A percentile compares a stretch with the other conserved stretches of the same genome.
phyloP scores from a whole-genome alignment of 1,140 invertebrate species.

The Neuroterus valhalla region DNA sequence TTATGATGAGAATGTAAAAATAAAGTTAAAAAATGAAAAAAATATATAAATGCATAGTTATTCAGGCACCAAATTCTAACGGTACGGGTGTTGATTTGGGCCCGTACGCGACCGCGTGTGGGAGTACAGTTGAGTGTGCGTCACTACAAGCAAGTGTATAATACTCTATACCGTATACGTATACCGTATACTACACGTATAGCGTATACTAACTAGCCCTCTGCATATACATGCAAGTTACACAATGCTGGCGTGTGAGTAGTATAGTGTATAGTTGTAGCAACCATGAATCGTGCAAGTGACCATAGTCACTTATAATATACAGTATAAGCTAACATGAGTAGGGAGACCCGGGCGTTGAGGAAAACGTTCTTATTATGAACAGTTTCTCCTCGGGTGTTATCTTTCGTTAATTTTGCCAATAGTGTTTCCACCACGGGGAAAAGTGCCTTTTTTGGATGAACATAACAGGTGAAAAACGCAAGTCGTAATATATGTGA shows the following conservation, averaged over 20 bases:
- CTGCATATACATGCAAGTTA: not conserved
- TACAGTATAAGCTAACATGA: not conserved
- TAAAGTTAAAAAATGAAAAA: not conserved
- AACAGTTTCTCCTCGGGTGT: not conserved
- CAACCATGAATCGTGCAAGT: too few species aligned
- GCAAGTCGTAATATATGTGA: slow-evolving; percentile 25
- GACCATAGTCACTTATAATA: slow-evolving; percentile 6
- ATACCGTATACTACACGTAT: too few species aligned
- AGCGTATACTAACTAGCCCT: not conserved
- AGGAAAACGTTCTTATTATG: slow-evolving; percentile 17
- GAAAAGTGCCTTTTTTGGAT: not conserved
- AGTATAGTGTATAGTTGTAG: not conserved
- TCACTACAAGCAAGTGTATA: not conserved
- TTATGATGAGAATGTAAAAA: too few species aligned
- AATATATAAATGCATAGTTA: not conserved
- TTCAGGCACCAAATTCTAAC: not conserved
- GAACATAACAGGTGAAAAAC: not conserved
- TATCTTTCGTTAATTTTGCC: not conserved
- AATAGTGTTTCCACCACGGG: not conserved
- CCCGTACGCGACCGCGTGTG: not conserved
- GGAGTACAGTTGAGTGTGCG: slow-evolving; percentile 14
- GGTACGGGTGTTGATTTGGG: not conserved
- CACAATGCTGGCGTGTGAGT: slow-evolving; percentile 5
- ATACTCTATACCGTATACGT: too few species aligned
- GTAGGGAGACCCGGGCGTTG: not conserved